Evolutionary conservation across 2,797 vertebrate species (phyloP), one percentile per base, ranked within the genome.

Genomic region (Coregonus ussuriensis): DNA sequence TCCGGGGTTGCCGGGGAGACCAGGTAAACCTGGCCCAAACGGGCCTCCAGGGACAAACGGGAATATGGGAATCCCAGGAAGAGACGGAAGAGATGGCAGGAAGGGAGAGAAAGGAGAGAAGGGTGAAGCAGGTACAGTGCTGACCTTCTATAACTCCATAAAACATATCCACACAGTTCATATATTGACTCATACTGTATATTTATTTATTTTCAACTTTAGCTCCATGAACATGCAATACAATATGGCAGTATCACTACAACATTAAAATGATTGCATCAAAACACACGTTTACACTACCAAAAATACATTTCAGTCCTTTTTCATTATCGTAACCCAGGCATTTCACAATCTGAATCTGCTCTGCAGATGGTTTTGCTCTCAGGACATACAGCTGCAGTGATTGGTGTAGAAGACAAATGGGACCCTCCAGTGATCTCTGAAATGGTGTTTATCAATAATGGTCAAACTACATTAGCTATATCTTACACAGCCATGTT

Each of bases 11-110:
- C 96, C 96, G 0, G 98, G 98, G 3, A 88, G 91, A 5, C 93
- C 91, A 0, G 98, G 98, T 0, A 95, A 95, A 74, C 94, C 94
- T 0, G 98, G 98, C 82, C 91, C 93, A 18, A 84, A 80, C 0
- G 98, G 98, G 18, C 77, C 94, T 37, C 92, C 92, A 0, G 98
- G 98, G 76, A 93, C 93, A 6, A 95, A 96, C 0, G 98, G 98
- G 84, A 95, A 95, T 76, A 92, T 97, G 67, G 98, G 98, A 75
- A 95, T 99, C 82, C 96, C 96, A 3, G 98, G 98, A 93, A 96
- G 98, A 94, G 98, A 99, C 81, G 98, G 98, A 4, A 95, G 98
- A 94, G 98, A 99, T 71, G 98, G 98, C 88, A 95, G 97, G 77
- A 97, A 96, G 86, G 97, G 98, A 85, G 98, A 98, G 90, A 97